Evolutionary conservation across 2,113 vertebrate genomes (phyloP).

Genomic region (Labeo catla): DNA sequence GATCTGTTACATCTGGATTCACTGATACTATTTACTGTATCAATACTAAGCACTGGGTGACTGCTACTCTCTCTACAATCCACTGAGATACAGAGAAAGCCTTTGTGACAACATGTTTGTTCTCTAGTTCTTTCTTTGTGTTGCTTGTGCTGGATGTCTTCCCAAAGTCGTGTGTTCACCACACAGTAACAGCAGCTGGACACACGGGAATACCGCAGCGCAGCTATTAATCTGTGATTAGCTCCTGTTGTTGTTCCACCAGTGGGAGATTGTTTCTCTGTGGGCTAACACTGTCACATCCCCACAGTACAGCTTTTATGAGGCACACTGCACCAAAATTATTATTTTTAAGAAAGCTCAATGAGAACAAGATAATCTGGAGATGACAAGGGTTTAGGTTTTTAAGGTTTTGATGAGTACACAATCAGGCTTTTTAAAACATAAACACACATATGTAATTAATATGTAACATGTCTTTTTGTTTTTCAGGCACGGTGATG

Average conservation of each 20-base stretch:
- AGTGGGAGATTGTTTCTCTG: slow-evolving; percentile 28
- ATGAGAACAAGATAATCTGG: background rate
- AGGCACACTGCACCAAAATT: background rate
- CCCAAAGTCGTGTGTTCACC: background rate
- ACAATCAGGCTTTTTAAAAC: background rate
- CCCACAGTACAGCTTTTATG: background rate
- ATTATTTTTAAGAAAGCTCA: background rate
- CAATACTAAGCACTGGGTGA: background rate
- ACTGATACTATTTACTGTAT: background rate
- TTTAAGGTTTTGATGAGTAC: background rate
- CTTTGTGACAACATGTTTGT: background rate
- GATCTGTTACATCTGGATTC: background rate
- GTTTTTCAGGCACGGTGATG: slow-evolving; percentile 89
- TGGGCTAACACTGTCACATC: slow-evolving; percentile 15
- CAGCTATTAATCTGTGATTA: slow-evolving; percentile 49
- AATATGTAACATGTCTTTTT: background rate
- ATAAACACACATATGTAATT: no score
- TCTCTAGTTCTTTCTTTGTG: slow-evolving; percentile 28
- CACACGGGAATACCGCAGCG: slow-evolving; percentile 28
- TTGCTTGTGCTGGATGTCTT: background rate
- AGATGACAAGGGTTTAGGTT: background rate
- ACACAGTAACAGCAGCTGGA: slow-evolving; percentile 27
- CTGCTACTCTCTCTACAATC: background rate
- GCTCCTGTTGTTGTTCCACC: slow-evolving; percentile 30
- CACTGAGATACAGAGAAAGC: background rate